Base-by-base conservation (phyloP, 2,888 invertebrate genomes). In the Dryobota labecula region DNA sequence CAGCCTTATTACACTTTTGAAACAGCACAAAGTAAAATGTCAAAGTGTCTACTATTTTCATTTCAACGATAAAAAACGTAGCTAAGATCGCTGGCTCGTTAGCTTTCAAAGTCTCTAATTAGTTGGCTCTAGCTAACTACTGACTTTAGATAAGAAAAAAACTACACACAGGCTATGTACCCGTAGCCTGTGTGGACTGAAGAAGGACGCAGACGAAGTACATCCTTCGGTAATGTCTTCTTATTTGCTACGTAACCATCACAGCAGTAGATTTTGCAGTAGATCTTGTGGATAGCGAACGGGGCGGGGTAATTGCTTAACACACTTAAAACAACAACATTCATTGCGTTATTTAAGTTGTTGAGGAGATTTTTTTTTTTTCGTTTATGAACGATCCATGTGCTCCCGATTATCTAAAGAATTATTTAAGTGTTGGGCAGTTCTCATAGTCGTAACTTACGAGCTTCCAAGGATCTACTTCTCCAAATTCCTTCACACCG, bases 61-160 rank as follows among this genome's bases (percentile, higher is more conserved):
- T 72, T 45, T 51, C 27, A 43, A 73, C 41, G 53, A 63, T 63
- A 76, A 71, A 76, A 58, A 60, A 58, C 70, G 70, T 33, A 78
- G 71, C 71, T 51, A 70, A 78, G 71, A 70, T 71, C 57, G 24
- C 73, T 78, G 38, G 58, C 36, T 76, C 41, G 53, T 78, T 78
- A 54, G 73, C 53, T 72, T 58, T 56, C 38, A 49, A 68, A 77
- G 75, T 76, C 51, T 58, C 73, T 78, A 73, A 78, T 78, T 78
- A 78, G 75, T 78, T 72, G 45, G 49, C 41, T 65, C 54, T 66
- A 51, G 78, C 68, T 63, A 41, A 73, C 41, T 57, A 58, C 58
- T 47, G 20, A 43, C 51, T 76, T 63, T 49, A 43, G 30, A 43
- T 61, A 70, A 43, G 56, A 71, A 72, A 58, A 33, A 58, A 13